Evolutionary conservation across 1,140 invertebrate genomes (phyloP).

Genomic region (Sesamia nonagrioides): DNA sequence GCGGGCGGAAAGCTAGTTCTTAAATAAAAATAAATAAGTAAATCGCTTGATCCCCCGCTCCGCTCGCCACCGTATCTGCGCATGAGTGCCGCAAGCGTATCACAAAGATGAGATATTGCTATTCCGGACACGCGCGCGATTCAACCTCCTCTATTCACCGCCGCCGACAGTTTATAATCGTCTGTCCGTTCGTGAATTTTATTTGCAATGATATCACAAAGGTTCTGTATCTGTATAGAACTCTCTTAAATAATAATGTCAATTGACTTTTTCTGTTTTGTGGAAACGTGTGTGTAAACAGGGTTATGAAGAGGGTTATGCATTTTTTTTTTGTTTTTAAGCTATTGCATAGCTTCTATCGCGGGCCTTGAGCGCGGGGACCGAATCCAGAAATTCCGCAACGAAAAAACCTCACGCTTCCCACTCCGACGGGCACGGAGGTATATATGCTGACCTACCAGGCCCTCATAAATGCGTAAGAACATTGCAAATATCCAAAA

Average conservation of each 20-base stretch:
- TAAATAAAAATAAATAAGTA: neutral
- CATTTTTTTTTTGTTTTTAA: too few species aligned
- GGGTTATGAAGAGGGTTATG: neutral
- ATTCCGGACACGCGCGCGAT: constrained; percentile 68
- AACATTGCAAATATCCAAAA: too few species aligned
- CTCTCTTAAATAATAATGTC: neutral
- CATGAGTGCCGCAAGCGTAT: constrained; percentile 52
- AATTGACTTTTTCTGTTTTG: neutral
- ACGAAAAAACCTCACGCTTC: too few species aligned
- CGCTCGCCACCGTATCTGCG: constrained; percentile 46
- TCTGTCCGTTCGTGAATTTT: constrained; percentile 22
- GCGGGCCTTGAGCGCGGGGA: too few species aligned
- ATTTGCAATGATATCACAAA: constrained; percentile 20
- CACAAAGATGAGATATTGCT: constrained; percentile 74
- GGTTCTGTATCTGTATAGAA: neutral
- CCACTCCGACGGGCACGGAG: too few species aligned
- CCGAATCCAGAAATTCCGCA: too few species aligned
- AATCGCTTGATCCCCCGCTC: constrained; percentile 50
- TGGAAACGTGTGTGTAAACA: neutral
- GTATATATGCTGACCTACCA: too few species aligned
- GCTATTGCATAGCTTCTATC: too few species aligned
- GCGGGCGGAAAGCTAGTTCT: too few species aligned
- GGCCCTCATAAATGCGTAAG: too few species aligned
- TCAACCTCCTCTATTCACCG: constrained; percentile 67
- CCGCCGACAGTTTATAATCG: constrained; percentile 49